Conservation (phyloP, 2,888 invertebrate genomes). For the Epistrophella euchroma region DNA sequence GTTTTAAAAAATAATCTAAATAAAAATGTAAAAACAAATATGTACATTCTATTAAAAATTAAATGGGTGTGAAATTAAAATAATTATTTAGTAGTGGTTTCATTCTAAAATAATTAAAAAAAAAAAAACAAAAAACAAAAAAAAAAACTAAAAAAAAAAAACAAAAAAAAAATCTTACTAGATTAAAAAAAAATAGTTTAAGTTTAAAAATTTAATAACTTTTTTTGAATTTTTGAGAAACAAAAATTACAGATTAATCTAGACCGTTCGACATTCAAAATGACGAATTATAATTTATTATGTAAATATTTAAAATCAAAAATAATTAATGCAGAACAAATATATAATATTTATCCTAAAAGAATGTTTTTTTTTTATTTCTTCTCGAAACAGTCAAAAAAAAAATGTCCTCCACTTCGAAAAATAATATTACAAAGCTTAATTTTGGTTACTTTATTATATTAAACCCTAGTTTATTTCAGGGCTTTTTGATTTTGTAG, state of each 20-base stretch:
- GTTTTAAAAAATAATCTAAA: constrained; percentile 49
- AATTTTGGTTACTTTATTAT: no score
- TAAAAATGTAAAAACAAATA: constrained; percentile 75
- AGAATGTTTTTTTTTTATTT: neutral
- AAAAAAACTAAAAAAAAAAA: constrained; percentile 76
- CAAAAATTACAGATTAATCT: constrained; percentile 47
- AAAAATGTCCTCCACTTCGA: no score
- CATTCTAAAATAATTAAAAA: constrained; percentile 71
- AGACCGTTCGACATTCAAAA: constrained; percentile 69
- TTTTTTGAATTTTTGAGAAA: constrained; percentile 62
- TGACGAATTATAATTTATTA: constrained; percentile 67
- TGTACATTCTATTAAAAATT: constrained; percentile 69
- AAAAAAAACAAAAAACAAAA: constrained; percentile 76
- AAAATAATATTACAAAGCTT: no score
- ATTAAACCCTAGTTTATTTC: no score
- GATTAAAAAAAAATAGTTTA: constrained; percentile 66
- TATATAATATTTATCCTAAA: constrained; percentile 76
- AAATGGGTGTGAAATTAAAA: constrained; percentile 76
- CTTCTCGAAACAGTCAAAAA: neutral
- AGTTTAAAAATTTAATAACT: constrained; percentile 55
- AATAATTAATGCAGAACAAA: constrained; percentile 63
- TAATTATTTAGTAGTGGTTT: constrained; percentile 74
- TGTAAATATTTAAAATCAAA: constrained; percentile 70
- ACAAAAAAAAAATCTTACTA: constrained; percentile 62
- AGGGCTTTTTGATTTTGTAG: no score